phyloP scores from a whole-genome alignment of 2,797 vertebrate genomes.

The Peromyscus melanophrys region DNA sequence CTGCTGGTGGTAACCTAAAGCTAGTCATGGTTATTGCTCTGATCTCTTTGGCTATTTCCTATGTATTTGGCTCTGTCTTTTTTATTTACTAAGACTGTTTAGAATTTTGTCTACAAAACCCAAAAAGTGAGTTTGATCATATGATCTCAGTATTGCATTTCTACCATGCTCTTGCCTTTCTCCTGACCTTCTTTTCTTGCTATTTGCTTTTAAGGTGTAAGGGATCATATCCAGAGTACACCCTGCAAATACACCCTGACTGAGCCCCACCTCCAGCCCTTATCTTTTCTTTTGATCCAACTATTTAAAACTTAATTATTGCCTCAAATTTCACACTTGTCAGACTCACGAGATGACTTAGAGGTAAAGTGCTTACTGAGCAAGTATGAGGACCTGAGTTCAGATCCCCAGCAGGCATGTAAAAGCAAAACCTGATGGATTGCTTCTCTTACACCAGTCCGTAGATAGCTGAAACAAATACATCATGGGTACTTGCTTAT shows the following conservation, averaged over 20 bases:
- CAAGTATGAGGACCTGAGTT: neutral
- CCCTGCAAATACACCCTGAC: neutral
- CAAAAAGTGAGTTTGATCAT: neutral
- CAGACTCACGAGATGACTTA: neutral
- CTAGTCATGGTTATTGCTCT: too few species aligned
- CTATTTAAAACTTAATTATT: neutral
- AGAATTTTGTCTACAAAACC: too few species aligned
- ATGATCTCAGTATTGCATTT: neutral
- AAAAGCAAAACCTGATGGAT: too few species aligned
- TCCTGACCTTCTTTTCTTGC: neutral
- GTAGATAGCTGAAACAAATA: neutral
- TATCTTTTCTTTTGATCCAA: neutral
- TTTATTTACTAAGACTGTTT: too few species aligned
- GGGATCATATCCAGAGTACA: neutral
- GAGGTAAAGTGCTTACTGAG: too few species aligned
- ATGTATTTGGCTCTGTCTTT: too few species aligned
- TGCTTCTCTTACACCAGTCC: neutral
- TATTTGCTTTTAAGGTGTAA: neutral
- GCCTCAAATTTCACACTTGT: neutral
- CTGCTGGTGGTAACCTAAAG: too few species aligned
- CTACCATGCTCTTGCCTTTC: neutral
- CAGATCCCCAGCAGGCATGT: too few species aligned
- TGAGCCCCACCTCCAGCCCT: neutral
- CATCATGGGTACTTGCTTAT: neutral
- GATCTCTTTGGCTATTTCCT: too few species aligned